Conservation (phyloP, 2,888 invertebrate species). For the Anaspis maculata region DNA sequence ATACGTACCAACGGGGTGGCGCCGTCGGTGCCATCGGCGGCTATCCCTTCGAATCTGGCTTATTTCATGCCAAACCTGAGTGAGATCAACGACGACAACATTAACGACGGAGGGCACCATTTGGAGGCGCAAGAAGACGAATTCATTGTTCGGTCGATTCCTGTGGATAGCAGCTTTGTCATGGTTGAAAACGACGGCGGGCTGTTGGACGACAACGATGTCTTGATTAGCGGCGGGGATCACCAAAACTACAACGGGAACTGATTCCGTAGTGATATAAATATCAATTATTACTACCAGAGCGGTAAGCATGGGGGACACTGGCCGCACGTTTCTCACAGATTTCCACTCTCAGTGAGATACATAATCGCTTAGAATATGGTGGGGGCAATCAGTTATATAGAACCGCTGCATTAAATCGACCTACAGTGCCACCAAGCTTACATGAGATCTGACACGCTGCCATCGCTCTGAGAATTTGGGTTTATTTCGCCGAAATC, state of each 20-base stretch:
- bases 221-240: slow-evolving; percentile 24
- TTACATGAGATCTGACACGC: no score
- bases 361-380: no score
- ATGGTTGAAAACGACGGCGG: slow-evolving; percentile 24
- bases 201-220: slow-evolving; percentile 22
- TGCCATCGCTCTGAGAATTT: no score
- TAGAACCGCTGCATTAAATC: no score
- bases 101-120: slow-evolving; percentile 8
- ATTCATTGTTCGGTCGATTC: no score
- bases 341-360: no score
- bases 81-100: slow-evolving; percentile 21
- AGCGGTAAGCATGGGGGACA: neutral
- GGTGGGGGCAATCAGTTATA: no score
- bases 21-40: neutral
- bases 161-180: no score
- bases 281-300: neutral
- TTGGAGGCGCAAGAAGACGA: slow-evolving; percentile 9
- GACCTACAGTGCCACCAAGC: no score
- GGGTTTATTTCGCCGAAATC: no score
- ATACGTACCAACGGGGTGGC: slow-evolving; percentile 24
- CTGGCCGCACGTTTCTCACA: neutral
- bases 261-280: no score
- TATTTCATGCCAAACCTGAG: slow-evolving; percentile 12
- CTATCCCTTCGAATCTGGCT: no score
- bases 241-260: slow-evolving; percentile 25